These are phyloP conservation scores for Ctenicera cuprea DNA, from an alignment of 2,888 invertebrate genomes.

Conservation along the genomic window DNA sequence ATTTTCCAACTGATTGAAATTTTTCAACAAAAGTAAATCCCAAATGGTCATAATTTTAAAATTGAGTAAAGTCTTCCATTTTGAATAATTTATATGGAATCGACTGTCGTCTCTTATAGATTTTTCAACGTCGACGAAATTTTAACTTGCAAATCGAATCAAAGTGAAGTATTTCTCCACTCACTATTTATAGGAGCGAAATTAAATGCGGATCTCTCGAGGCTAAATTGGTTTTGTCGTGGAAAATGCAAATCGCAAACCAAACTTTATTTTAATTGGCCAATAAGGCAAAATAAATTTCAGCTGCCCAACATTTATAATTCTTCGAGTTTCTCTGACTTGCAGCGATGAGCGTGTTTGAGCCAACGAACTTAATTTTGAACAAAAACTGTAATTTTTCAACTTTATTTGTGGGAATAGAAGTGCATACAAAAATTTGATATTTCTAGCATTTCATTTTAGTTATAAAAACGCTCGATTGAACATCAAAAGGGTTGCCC, in stretches of 20 bases:
- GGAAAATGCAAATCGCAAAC: constrained; percentile 62
- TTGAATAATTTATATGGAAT: constrained; percentile 32
- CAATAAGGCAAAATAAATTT: constrained; percentile 61
- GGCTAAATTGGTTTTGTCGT: constrained; percentile 61
- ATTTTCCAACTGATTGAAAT: not conserved
- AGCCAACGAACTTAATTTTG: no score
- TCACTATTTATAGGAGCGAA: constrained; percentile 60
- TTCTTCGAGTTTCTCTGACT: not conserved
- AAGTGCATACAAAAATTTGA: no score
- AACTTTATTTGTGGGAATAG: no score
- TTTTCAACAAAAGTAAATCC: not conserved
- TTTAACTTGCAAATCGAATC: constrained; percentile 53
- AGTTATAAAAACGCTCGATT: not conserved
- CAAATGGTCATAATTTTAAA: constrained; percentile 21
- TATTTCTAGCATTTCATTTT: not conserved
- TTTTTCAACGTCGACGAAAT: constrained; percentile 31
- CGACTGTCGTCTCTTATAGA: constrained; percentile 31
- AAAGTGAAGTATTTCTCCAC: constrained; percentile 54
- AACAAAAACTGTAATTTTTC: no score
- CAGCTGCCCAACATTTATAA: constrained; percentile 9
- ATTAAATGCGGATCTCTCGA: constrained; percentile 59
- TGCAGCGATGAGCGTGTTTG: not conserved
- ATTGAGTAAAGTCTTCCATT: constrained; percentile 9
- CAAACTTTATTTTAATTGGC: constrained; percentile 61
- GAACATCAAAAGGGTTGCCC: not conserved